Evolutionary conservation across 2,113 vertebrate species (phyloP), one percentile per base, ranked within the genome.

Genomic region (Castor canadensis): DNA sequence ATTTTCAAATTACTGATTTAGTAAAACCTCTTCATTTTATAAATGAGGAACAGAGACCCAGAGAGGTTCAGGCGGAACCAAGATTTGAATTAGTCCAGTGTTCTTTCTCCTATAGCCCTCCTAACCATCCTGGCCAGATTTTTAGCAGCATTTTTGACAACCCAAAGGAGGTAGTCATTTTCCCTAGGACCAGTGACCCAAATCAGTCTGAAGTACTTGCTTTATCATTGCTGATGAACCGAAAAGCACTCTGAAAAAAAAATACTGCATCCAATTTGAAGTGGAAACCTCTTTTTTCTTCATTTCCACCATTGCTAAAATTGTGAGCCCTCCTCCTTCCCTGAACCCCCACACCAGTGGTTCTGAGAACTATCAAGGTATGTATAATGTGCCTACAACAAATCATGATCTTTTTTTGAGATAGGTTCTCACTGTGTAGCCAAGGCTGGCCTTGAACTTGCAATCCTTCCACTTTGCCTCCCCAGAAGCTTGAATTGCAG

Each of bases 201-300:
- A 87, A 82, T 75, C 40, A 77, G n/a, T 91, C 67, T 45, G 71
- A 94, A 69, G 60, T 81, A 77, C 56, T 96, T 96, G 87, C 69
- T 87, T 89, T 62, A 32, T 92, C 82, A 79, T 64, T 83, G 35
- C 38, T 26, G 47, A 76, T 64, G 80, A 88, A 69, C 60, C 19
- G 6, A 64, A 79, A 81, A 58, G 26, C 6, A 3, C 19, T 60
- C 43, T 82, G 73, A 73, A 75, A 71, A 22, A 52, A 64, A 77
- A 80, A 45, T 67, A 22, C 11, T 9, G 12, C 22, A 49, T 89
- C 66, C 35, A 52, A 66, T 45, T 16, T 24, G 43, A 91, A 52
- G 38, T 35, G 1, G 76, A 38, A 2, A 77, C 89, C 43, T 89
- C 26, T 67, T 38, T 40, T 91, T 26, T 81, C 64, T 80, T 52